Evolutionary conservation across 2,888 invertebrate genomes (phyloP), one percentile per base, ranked within the genome.

Genomic region (Ornithoptera alexandrae): DNA sequence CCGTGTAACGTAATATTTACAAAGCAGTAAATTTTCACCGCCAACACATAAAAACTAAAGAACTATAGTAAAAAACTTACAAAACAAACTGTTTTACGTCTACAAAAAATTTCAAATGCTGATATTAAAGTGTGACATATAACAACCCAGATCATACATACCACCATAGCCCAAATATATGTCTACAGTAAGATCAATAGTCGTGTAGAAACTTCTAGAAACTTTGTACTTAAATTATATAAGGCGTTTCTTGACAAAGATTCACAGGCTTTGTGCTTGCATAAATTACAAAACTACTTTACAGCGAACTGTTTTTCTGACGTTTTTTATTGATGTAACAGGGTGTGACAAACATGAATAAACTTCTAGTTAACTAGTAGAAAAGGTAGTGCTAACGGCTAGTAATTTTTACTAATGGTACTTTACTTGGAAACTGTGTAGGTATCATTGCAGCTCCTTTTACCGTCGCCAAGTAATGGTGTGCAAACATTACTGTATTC

Each of bases 1-100:
- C 78, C 80, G 75, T 78, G 76, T 80, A 81, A 87, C 86, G 83
- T 84, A 84, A 86, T 90, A 90, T 91, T 87, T 90, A 91, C 90
- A 83, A 84, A 84, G 74, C 81, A 79, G 81, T 82, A 86, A 85
- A 83, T 79, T 77, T 78, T 74, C 82, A 82, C 75, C 80, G 76
- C 78, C 81, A 81, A 78, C 81, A 42, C 7, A 42, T 67, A 63
- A 67, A 42, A 66, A 64, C 67, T 64, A 67, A 69, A 68, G 63
- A 70, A 62, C 62, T 66, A 66, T 59, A 66, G 68, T 66, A 70
- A 62, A 62, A 70, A 67, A 30, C 67, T 67, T 66, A 67, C 63
- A 67, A 70, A 59, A 17, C 60, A 67, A 56, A 65, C 62, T 58
- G 69, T 60, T n/a, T 57, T 63, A 58, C 64, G 24, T 67, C 56